Evolutionary conservation across 2,888 invertebrate genomes (phyloP).

Genomic region (Prenolepis imparis): DNA sequence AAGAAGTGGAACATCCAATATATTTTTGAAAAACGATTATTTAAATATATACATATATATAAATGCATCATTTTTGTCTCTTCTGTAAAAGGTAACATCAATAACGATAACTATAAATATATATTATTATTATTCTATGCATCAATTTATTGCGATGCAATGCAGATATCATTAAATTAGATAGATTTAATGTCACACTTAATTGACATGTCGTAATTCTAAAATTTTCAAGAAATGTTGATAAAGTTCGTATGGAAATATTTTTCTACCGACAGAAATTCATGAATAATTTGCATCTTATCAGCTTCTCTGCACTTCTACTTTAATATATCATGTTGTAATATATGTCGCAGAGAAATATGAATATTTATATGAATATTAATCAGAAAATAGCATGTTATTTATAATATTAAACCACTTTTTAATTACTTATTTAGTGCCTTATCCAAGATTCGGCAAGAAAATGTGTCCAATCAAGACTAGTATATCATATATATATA

Average conservation of each 20-base stretch:
- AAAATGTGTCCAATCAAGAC: conserved; percentile 39
- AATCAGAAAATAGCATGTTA: conserved; percentile 34
- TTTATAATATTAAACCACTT: conserved; percentile 30
- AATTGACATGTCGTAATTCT: conserved; percentile 52
- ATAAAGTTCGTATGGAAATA: conserved; percentile 23
- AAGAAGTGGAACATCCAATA: conserved; percentile 3
- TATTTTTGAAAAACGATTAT: neutral
- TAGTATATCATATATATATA: conserved; percentile 25
- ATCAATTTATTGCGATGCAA: conserved; percentile 37
- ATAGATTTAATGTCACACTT: conserved; percentile 51
- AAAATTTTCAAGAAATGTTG: conserved; percentile 14
- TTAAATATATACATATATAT: conserved; percentile 33
- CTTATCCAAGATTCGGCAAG: conserved; percentile 26
- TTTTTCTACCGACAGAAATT: conserved; percentile 19
- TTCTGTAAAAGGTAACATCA: conserved; percentile 51
- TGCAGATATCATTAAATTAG: conserved; percentile 35
- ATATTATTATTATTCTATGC: neutral
- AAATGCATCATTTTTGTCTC: conserved; percentile 6
- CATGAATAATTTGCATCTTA: conserved; percentile 21
- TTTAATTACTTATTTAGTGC: conserved; percentile 28
- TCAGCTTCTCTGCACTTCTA: neutral
- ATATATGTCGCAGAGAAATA: conserved; percentile 13
- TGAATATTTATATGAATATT: neutral
- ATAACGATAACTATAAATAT: conserved; percentile 34
- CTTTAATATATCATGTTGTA: neutral